Evolutionary conservation across 2,797 vertebrate genomes (phyloP).

Genomic region (Fistularia commersonii): DNA sequence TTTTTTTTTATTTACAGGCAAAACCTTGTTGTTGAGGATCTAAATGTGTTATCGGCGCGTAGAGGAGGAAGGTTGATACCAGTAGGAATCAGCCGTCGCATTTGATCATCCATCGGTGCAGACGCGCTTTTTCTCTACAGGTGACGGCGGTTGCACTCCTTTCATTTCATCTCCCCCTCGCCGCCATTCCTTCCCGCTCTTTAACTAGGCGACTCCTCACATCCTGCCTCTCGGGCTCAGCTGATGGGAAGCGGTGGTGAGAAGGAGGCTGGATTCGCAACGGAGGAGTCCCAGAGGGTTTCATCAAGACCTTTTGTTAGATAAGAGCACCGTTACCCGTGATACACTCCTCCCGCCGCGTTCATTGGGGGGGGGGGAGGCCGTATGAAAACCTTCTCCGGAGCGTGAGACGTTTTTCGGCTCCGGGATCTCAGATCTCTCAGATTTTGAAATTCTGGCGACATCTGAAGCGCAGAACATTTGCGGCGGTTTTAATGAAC

Average conservation of each 20-base stretch:
- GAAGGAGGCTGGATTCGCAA: constrained; percentile 25
- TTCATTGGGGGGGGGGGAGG: constrained; percentile 24
- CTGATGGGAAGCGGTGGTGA: constrained; percentile 32
- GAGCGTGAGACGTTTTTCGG: no score
- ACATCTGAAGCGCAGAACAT: no score
- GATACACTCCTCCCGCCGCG: constrained; percentile 15
- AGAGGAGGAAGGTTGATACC: constrained; percentile 24
- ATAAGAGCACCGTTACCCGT: constrained; percentile 30
- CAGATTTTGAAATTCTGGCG: no score
- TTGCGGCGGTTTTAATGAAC: no score
- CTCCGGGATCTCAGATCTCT: no score
- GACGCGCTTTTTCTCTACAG: constrained; percentile 45
- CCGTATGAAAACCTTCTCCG: constrained; percentile 4
- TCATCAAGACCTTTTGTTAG: constrained; percentile 48
- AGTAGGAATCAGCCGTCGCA: constrained; percentile 20
- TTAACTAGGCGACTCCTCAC: constrained; percentile 47
- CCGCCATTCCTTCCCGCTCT: constrained; percentile 53
- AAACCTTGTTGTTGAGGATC: constrained; percentile 1
- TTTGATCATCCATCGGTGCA: constrained; percentile 43
- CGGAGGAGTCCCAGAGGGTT: constrained; percentile 34
- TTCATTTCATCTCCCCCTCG: constrained; percentile 72
- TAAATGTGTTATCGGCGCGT: constrained; percentile 25
- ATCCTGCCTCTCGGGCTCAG: constrained; percentile 55
- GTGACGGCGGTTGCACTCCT: constrained; percentile 55
- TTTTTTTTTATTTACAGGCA: constrained; percentile 11